phyloP scores from a whole-genome alignment of 2,113 vertebrate genomes.

The Pomatostomus ruficeps region DNA sequence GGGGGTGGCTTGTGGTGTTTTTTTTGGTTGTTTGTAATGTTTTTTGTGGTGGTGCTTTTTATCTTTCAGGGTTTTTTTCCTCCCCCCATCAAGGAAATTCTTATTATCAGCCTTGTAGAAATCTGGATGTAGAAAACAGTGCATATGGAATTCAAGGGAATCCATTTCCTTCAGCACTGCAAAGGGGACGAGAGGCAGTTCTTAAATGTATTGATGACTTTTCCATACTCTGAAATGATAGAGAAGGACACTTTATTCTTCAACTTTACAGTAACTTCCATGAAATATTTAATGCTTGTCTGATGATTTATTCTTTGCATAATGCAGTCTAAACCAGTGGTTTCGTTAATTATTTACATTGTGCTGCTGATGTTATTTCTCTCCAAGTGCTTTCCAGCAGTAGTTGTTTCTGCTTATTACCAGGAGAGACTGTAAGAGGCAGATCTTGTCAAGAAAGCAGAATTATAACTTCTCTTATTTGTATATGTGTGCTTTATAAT shows the following conservation, averaged over 20 bases:
- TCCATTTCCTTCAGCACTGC: neutral
- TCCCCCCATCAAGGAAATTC: accelerated
- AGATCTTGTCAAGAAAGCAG: slow-evolving; percentile 8
- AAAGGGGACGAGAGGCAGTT: neutral
- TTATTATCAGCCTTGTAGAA: neutral
- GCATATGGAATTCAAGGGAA: neutral
- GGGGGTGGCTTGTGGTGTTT: neutral
- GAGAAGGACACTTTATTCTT: slow-evolving; percentile 28
- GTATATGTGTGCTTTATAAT: neutral
- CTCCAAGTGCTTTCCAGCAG: neutral
- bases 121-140: neutral
- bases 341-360: slow-evolving; percentile 57
- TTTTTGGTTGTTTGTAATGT: neutral
- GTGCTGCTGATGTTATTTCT: slow-evolving; percentile 12
- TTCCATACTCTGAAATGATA: slow-evolving; percentile 13
- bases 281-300: slow-evolving; percentile 55
- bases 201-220: slow-evolving; percentile 12
- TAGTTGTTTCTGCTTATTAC: neutral
- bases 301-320: slow-evolving; percentile 56
- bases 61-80: accelerated
- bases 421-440: neutral
- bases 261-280: slow-evolving; percentile 12
- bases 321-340: slow-evolving; percentile 25
- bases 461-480: slow-evolving; percentile 1
- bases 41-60: neutral